phyloP scores from a whole-genome alignment of 2,113 vertebrate genomes.

The Opisthocomus hoazin region DNA sequence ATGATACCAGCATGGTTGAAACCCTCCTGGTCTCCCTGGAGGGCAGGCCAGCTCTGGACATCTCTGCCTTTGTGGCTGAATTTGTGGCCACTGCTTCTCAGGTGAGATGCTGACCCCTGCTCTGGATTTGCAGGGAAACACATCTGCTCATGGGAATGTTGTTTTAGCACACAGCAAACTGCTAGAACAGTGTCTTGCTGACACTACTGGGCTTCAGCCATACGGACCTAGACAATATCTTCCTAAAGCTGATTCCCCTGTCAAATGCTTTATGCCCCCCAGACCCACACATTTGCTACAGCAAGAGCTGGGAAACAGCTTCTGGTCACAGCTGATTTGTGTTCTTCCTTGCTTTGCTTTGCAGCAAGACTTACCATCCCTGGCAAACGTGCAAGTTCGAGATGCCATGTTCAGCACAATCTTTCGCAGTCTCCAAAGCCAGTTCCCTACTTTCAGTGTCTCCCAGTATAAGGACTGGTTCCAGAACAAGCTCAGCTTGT shows the following conservation, averaged over 20 bases:
- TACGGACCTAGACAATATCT: not conserved
- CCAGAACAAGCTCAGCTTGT: not conserved
- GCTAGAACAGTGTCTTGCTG: not conserved
- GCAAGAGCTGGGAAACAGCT: not conserved
- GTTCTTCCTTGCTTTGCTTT: not conserved
- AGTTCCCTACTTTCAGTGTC: not conserved
- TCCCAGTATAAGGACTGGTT: constrained; percentile 15
- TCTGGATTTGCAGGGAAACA: not conserved
- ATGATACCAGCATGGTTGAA: not conserved
- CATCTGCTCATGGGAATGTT: not conserved
- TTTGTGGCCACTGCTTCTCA: not conserved
- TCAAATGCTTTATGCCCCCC: not conserved
- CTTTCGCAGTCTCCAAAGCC: not conserved
- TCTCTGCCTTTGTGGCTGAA: not conserved
- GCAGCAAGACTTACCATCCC: not conserved
- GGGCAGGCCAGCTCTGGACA: not conserved
- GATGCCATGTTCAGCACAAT: not conserved
- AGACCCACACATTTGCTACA: not conserved
- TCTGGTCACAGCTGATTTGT: not conserved
- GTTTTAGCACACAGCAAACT: not conserved
- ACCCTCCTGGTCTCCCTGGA: not conserved
- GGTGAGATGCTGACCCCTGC: not conserved
- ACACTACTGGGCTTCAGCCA: not conserved
- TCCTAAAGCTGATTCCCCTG: not conserved
- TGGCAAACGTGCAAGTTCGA: not conserved